Percentiles rank a stretch among this genome's conserved stretches.
Conservation (phyloP, 2,888 invertebrate genomes). For the Calameuta idolon region DNA sequence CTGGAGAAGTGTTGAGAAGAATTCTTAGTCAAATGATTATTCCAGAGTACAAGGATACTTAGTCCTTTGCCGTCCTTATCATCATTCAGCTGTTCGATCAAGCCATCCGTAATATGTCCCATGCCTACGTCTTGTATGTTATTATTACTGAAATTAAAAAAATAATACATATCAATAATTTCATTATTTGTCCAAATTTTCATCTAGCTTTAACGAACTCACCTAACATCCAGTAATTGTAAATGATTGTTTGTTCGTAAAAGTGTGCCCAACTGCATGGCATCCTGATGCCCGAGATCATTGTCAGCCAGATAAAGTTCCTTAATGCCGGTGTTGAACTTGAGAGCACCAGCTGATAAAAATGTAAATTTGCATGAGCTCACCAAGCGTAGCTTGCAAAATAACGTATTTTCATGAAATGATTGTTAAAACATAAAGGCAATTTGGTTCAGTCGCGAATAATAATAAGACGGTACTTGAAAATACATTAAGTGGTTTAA, state of each 20-base stretch:
- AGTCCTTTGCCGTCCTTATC: conserved; percentile 72
- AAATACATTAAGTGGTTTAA: too few species aligned
- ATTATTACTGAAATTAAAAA: conserved; percentile 66
- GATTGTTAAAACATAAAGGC: conserved; percentile 18
- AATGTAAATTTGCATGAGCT: conserved; percentile 19
- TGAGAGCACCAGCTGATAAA: conserved; percentile 79
- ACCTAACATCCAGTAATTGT: conserved; percentile 85
- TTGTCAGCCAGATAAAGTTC: conserved; percentile 90
- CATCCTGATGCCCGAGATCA: conserved; percentile 79
- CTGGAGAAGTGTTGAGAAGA: conserved; percentile 76
- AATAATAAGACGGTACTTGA: too few species aligned
- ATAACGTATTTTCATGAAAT: too few species aligned
- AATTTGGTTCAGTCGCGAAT: not conserved
- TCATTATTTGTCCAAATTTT: not conserved
- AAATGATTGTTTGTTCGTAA: conserved; percentile 80
- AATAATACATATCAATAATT: not conserved
- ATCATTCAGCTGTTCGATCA: conserved; percentile 76
- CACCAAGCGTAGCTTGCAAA: too few species aligned
- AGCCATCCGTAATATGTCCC: conserved; percentile 78
- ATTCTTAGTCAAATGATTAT: conserved; percentile 84
- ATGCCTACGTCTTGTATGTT: conserved; percentile 78
- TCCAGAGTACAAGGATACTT: conserved; percentile 85
- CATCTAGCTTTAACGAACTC: conserved; percentile 69
- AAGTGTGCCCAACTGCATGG: conserved; percentile 81
- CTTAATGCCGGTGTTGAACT: conserved; percentile 79